phyloP scores from a whole-genome alignment of 2,113 vertebrate genomes.

The Alaudala cheleensis region DNA sequence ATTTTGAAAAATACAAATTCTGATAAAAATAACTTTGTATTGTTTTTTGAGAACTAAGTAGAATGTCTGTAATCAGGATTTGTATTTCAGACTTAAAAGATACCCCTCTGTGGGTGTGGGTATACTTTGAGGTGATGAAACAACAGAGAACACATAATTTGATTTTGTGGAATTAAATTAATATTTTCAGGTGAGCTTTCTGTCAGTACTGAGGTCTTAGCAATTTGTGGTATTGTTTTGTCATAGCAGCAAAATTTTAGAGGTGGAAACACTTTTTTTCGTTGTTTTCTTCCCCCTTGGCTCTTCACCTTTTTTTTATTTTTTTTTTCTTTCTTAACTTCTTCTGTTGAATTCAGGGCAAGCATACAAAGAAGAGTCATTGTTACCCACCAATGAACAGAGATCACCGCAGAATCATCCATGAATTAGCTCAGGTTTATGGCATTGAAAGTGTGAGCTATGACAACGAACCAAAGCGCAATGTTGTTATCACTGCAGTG shows the following conservation, averaged over 20 bases:
- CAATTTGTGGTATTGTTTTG: background rate
- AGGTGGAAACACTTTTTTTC: background rate
- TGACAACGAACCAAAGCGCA: conserved; percentile 96
- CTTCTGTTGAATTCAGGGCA: conserved; percentile 79
- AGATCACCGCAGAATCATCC: conserved; percentile 92
- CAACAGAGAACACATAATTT: background rate
- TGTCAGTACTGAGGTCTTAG: background rate
- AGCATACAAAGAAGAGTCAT: conserved; percentile 88
- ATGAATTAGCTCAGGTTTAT: conserved; percentile 93
- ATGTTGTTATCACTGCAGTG: conserved; percentile 90
- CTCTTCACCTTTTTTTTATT: background rate
- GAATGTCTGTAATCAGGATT: background rate
- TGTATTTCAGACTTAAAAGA: background rate
- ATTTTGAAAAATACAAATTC: background rate
- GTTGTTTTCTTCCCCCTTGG: background rate
- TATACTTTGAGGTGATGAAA: background rate
- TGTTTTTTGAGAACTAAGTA: background rate
- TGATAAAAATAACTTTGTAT: background rate
- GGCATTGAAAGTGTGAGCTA: conserved; percentile 94
- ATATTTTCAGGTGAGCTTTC: background rate
- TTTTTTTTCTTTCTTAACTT: background rate
- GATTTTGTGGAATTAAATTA: background rate
- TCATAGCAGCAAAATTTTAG: background rate
- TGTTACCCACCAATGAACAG: conserved; percentile 96
- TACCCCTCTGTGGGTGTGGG: rapidly evolving